A percentile compares a stretch with the other conserved stretches of the same genome.
Conservation (phyloP, 2,797 vertebrate species). For the Rhadinocentrus ornatus region DNA sequence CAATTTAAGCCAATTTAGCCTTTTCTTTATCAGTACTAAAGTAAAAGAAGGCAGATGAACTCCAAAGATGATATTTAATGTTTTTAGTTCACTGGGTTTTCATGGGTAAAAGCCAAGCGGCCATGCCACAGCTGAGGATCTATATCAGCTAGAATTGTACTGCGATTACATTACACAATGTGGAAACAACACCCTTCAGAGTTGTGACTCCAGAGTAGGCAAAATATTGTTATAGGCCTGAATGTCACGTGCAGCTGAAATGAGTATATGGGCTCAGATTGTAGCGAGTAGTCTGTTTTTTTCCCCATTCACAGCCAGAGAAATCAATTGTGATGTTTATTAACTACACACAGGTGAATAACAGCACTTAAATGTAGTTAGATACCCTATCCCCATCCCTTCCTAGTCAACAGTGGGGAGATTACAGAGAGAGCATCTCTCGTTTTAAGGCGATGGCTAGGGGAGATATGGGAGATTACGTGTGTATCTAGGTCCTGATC, state of each 20-base stretch:
- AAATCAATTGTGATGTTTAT: constrained; percentile 62
- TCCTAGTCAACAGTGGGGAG: constrained; percentile 32
- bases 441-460: constrained; percentile 37
- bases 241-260: constrained; percentile 64
- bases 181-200: constrained; percentile 54
- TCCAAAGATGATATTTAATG: constrained; percentile 61
- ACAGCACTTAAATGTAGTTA: constrained; percentile 43
- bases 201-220: constrained; percentile 55
- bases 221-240: constrained; percentile 59
- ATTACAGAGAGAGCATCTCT: constrained; percentile 27
- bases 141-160: constrained; percentile 32
- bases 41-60: constrained; percentile 62
- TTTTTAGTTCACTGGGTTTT: constrained; percentile 58
- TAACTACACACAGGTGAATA: constrained; percentile 38
- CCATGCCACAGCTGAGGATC: constrained; percentile 31
- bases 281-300: constrained; percentile 14
- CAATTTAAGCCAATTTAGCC: constrained; percentile 60
- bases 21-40: constrained; percentile 50
- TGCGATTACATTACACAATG: constrained; percentile 51
- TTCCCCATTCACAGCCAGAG: constrained; percentile 37
- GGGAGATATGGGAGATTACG: constrained; percentile 73
- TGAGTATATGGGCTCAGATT: constrained; percentile 36
- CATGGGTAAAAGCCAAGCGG: constrained; percentile 52
- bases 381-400: constrained; percentile 6
- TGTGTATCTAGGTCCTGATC: constrained; percentile 67